Evolutionary conservation across 2,113 vertebrate species (phyloP).

Genomic region (Anolis carolinensis): DNA sequence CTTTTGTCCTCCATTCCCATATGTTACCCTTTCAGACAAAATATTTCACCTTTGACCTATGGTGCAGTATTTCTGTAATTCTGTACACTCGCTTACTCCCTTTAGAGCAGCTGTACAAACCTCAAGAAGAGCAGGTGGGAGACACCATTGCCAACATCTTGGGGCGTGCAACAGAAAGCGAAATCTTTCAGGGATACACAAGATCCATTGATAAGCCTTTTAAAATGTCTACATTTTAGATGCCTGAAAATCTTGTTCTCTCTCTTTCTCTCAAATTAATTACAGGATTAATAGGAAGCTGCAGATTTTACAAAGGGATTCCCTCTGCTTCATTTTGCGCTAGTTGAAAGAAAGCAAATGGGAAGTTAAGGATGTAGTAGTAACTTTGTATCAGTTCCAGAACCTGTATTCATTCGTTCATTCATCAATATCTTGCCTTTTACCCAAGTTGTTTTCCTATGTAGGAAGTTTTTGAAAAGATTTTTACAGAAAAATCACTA

Average conservation of each 20-base stretch:
- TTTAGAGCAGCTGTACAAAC: slow-evolving; percentile 74
- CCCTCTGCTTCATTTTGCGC: too few species aligned
- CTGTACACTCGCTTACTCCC: not conserved
- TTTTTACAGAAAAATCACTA: slow-evolving; percentile 6
- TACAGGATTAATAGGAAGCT: not conserved
- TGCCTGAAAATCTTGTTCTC: not conserved
- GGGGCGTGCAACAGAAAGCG: not conserved
- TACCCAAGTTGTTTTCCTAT: not conserved
- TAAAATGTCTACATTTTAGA: not conserved
- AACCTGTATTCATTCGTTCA: too few species aligned
- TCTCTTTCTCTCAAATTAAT: not conserved
- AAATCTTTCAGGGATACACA: slow-evolving; percentile 2
- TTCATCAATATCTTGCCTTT: not conserved
- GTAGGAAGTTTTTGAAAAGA: not conserved
- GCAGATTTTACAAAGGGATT: not conserved
- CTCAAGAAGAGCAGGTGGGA: slow-evolving; percentile 73
- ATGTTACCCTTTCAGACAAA: slow-evolving; percentile 67
- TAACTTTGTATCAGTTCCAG: not conserved
- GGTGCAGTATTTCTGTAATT: slow-evolving; percentile 41
- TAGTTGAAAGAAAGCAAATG: not conserved
- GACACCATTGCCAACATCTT: not conserved
- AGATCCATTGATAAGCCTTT: fast-evolving
- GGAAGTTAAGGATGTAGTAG: fast-evolving
- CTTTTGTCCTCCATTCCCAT: slow-evolving; percentile 52
- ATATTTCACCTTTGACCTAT: slow-evolving; percentile 64